phyloP scores from a whole-genome alignment of 1,140 invertebrate genomes.

The Drosophila santomea region DNA sequence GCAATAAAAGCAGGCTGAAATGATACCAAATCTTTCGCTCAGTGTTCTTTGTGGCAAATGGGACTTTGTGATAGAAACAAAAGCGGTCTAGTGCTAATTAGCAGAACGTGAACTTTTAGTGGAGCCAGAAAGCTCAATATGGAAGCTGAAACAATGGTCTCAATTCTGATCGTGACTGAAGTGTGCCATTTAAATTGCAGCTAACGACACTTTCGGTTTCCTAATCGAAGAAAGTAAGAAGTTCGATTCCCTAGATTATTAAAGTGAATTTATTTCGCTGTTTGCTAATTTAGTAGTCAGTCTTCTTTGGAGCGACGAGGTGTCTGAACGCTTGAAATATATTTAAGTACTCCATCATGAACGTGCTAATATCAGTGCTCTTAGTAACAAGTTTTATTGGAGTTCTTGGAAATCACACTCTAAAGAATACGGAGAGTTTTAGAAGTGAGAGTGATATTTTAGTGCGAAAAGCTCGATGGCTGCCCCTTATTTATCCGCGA shows the following conservation, averaged over 20 bases:
- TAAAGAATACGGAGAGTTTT: not conserved
- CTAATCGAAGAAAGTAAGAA: slow-evolving; percentile 50
- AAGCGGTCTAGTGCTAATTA: slow-evolving; percentile 55
- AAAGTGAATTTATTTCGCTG: slow-evolving; percentile 9
- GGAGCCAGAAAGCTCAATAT: slow-evolving; percentile 53
- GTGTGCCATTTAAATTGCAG: slow-evolving; percentile 26
- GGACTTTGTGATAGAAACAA: slow-evolving; percentile 10
- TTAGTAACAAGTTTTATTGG: not conserved
- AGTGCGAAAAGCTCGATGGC: slow-evolving; percentile 62
- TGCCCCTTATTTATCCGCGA: slow-evolving; percentile 60
- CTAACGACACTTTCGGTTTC: slow-evolving; percentile 64
- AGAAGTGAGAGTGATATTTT: slow-evolving; percentile 48
- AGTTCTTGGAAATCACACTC: not conserved
- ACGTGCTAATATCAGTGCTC: not conserved
- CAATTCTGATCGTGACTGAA: slow-evolving; percentile 16
- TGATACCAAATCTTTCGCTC: slow-evolving; percentile 27
- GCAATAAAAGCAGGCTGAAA: slow-evolving; percentile 50
- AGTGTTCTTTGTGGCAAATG: slow-evolving; percentile 30
- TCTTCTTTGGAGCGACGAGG: slow-evolving; percentile 5
- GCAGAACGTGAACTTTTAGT: slow-evolving; percentile 56
- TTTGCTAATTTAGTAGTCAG: slow-evolving; percentile 23
- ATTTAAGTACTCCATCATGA: slow-evolving; percentile 9
- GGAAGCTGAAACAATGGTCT: slow-evolving; percentile 29
- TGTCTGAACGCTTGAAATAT: not conserved
- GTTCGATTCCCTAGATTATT: slow-evolving; percentile 5